Conservation (phyloP, 2,113 vertebrate species). For the Brachyhypopomus gauderio region DNA sequence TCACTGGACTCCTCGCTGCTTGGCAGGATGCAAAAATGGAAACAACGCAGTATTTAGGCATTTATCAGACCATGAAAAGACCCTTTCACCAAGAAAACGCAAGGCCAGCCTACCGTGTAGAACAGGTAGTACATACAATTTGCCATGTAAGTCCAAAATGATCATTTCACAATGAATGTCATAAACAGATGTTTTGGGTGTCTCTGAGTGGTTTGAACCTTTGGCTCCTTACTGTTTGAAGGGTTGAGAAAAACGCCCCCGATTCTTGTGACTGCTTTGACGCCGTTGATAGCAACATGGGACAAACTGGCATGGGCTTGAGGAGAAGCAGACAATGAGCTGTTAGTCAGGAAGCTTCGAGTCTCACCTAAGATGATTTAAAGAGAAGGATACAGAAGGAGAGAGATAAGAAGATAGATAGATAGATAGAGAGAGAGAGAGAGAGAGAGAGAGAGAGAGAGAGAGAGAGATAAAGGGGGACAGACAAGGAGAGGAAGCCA, state of each 20-base stretch:
- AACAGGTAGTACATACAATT: neutral
- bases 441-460: constrained; percentile 33
- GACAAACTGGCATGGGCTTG: constrained; percentile 53
- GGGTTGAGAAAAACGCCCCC: constrained; percentile 58
- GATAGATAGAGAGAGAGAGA: neutral
- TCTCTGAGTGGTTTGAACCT: constrained; percentile 9
- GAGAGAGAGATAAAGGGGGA: neutral
- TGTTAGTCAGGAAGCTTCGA: constrained; percentile 55
- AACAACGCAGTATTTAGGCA: neutral
- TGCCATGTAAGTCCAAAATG: neutral
- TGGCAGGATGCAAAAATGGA: constrained; percentile 6
- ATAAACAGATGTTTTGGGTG: neutral
- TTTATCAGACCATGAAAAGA: neutral
- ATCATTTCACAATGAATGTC: neutral
- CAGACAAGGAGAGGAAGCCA: constrained; percentile 37
- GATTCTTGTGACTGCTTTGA: constrained; percentile 63
- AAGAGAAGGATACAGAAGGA: constrained; percentile 37
- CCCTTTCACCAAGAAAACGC: neutral
- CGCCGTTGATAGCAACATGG: constrained; percentile 56
- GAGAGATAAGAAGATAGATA: neutral
- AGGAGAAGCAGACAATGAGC: constrained; percentile 54
- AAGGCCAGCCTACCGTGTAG: neutral
- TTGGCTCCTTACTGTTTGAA: constrained; percentile 57
- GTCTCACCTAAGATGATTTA: constrained; percentile 54
- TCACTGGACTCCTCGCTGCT: constrained; percentile 53